Evolutionary conservation across 2,797 vertebrate genomes (phyloP).

Genomic region (Semaprochilodus insignis): DNA sequence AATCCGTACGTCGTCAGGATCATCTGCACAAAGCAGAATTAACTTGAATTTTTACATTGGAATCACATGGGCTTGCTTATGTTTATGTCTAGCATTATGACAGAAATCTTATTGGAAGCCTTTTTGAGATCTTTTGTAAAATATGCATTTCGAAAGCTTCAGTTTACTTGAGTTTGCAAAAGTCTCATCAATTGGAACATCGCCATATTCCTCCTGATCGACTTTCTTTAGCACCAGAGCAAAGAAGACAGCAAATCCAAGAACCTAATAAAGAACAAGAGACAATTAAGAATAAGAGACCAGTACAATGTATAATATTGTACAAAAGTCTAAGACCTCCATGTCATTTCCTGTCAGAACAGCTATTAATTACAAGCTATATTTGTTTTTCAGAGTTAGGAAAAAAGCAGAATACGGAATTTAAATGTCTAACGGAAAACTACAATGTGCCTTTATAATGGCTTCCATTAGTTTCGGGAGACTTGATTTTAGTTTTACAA

Average conservation of each 20-base stretch:
- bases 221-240: slow-evolving; percentile 91
- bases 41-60: neutral
- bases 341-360: no score
- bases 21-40: slow-evolving; percentile 71
- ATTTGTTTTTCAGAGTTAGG: no score
- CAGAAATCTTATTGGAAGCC: neutral
- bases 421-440: no score
- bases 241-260: slow-evolving; percentile 96
- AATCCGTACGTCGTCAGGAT: slow-evolving; percentile 73
- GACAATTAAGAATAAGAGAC: neutral
- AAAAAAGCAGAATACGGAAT: no score
- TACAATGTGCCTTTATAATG: no score
- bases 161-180: slow-evolving; percentile 79
- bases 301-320: neutral
- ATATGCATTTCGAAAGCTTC: neutral
- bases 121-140: neutral
- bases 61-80: no score
- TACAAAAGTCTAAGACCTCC: no score
- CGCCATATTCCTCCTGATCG: slow-evolving; percentile 89
- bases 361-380: no score
- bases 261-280: slow-evolving; percentile 79
- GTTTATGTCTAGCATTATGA: no score
- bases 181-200: slow-evolving; percentile 73
- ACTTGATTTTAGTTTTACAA: no score
- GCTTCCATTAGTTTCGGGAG: no score